phyloP scores from a whole-genome alignment of 2,888 invertebrate species.

The Harmothoe impar region DNA sequence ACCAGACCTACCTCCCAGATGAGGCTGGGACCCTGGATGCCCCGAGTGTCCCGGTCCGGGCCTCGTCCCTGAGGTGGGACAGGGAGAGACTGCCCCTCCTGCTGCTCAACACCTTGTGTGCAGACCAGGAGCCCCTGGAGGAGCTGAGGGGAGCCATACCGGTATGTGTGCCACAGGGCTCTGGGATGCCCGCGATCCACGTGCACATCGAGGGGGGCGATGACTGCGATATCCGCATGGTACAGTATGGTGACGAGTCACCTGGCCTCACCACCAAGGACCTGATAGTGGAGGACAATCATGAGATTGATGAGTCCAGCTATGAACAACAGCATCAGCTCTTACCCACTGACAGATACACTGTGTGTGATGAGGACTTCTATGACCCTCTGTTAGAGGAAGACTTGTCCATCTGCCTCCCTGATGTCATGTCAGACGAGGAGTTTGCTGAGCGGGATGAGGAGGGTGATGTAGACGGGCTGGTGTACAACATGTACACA shows the following conservation, averaged over 20 bases:
- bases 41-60: not conserved
- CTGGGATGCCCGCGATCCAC: conserved; percentile 14
- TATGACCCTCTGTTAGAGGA: conserved; percentile 32
- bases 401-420: not conserved
- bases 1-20: too few species aligned
- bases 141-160: not conserved
- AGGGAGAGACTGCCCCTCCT: not conserved
- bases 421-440: conserved; percentile 45
- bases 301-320: not conserved
- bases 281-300: not conserved
- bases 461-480: too few species aligned
- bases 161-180: conserved; percentile 9
- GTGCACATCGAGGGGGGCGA: conserved; percentile 50
- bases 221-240: conserved; percentile 35
- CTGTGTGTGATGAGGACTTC: not conserved
- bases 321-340: not conserved
- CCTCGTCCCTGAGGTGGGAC: conserved; percentile 14
- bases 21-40: too few species aligned
- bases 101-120: not conserved
- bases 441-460: not conserved
- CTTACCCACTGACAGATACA: not conserved
- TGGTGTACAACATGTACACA: not conserved
- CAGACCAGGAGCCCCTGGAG: not conserved
- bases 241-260: not conserved
- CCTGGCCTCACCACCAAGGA: not conserved